Percentiles rank a stretch among this genome's conserved stretches.
phyloP scores from a whole-genome alignment of 1,140 invertebrate species.

The Bradysia coprophila region DNA sequence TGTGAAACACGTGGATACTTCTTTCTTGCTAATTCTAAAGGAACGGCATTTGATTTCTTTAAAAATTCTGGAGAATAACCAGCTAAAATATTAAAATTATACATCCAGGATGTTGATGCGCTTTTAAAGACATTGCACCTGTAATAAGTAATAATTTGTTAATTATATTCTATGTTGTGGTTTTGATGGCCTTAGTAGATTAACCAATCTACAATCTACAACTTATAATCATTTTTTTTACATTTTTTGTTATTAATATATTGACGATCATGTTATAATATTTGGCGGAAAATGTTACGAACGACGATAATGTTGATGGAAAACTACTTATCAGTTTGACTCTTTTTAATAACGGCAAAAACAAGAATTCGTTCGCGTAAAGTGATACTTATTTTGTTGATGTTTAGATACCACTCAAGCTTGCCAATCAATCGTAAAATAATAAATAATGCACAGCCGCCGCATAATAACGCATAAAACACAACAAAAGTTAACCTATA shows the following conservation, averaged over 20 bases:
- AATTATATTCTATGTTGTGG: not conserved
- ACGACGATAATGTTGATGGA: too few relatives aligned
- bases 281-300: too few relatives aligned
- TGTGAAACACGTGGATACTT: slow-evolving; percentile 55
- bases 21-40: slow-evolving; percentile 52
- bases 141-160: slow-evolving; percentile 8
- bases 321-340: too few relatives aligned
- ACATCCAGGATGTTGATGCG: slow-evolving; percentile 77
- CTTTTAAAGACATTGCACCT: slow-evolving; percentile 74
- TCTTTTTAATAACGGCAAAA: too few relatives aligned
- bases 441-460: too few relatives aligned
- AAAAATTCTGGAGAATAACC: slow-evolving; percentile 60
- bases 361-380: too few relatives aligned
- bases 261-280: not conserved
- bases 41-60: slow-evolving; percentile 53
- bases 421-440: too few relatives aligned
- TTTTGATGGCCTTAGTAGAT: slow-evolving; percentile 2
- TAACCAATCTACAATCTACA: not conserved
- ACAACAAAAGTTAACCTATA: too few relatives aligned
- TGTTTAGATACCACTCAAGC: too few relatives aligned
- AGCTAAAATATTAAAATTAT: slow-evolving; percentile 68
- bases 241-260: not conserved
- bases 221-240: not conserved
- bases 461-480: too few relatives aligned
- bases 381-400: too few relatives aligned